Base-by-base conservation (phyloP, 1,140 invertebrate species). In the Coptotermes formosanus region DNA sequence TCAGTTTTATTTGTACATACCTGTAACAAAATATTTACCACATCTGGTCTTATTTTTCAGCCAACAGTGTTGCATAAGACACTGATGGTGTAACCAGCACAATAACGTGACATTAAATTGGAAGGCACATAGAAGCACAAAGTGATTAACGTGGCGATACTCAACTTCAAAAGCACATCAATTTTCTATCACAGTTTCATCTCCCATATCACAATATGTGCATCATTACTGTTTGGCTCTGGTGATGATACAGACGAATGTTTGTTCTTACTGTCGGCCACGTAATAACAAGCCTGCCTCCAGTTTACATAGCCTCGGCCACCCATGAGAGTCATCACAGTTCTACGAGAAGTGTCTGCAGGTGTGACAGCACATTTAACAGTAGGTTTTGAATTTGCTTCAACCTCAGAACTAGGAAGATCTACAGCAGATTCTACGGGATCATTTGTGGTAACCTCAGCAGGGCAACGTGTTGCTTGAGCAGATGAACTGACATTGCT, bases 151-250 rank as follows among this genome's bases (percentile, higher is more conserved):
- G 0, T 75, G 64, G 64, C 30, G 52, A 12, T 19, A 55, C 19
- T 55, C 52, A 55, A 55, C 19, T 12, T 55, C 64, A n/a, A 25
- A 9, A 30, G 21, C 59, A 64, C 59, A 64, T 23, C 59, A 64
- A 59, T 45, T 43, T 82, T 43, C 3, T 48, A 92, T 94, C 92
- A 97, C 93, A 97, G 94, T 89, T 97, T 97, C 93, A 97, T 96
- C 91, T 98, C 97, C 96, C 96, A 97, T 21, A 97, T 92, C 59
- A 97, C 95, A 88, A 97, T 95, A 91, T 97, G 96, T 23, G 96
- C 96, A 92, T 97, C 96, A 88, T 93, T 95, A 88, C 92, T 94
- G 88, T 95, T 95, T 43, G 94, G 93, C 87, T 94, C 94, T 87
- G 92, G 90, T 3, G 89, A 88, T 21, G 90, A 88, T 30, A 92